A percentile compares a stretch with the other conserved stretches of the same genome.
Conservation (phyloP, 2,113 vertebrate genomes). For the Cettia cetti region DNA sequence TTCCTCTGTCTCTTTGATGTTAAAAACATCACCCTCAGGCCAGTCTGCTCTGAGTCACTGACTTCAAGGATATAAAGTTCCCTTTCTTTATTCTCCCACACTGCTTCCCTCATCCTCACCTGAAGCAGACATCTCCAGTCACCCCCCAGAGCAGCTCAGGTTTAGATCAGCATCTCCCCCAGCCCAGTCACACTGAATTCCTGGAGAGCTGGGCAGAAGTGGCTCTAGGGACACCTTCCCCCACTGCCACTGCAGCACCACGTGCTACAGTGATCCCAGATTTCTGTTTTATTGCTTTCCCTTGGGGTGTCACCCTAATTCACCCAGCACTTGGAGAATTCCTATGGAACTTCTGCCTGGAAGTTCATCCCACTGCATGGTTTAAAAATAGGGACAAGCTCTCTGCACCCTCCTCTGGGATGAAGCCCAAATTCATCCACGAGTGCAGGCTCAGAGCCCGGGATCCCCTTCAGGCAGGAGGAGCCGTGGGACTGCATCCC, state of each 20-base stretch:
- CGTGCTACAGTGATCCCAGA: fast-evolving
- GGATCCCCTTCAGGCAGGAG: not conserved
- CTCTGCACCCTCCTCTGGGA: not conserved
- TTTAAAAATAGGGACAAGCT: not conserved
- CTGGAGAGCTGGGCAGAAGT: fast-evolving
- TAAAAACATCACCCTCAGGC: not conserved
- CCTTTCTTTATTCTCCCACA: not conserved
- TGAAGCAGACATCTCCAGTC: not conserved
- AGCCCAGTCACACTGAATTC: not conserved
- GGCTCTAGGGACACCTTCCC: not conserved
- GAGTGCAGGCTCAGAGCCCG: not conserved
- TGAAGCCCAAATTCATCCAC: not conserved
- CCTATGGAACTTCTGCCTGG: not conserved
- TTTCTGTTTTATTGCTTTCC: not conserved
- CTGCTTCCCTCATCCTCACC: not conserved
- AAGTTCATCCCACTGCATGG: not conserved
- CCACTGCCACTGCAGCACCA: not conserved
- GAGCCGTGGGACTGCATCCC: not conserved
- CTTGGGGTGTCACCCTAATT: too few relatives aligned
- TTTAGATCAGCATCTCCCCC: not conserved
- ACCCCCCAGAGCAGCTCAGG: not conserved
- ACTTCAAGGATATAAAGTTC: not conserved
- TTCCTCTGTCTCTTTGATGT: slow-evolving; percentile 3
- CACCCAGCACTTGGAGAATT: not conserved
- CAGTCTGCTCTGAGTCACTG: not conserved